Percentiles rank a stretch among this genome's conserved stretches.
Evolutionary conservation across 2,113 vertebrate species (phyloP).

Genomic region (Hylia prasina): DNA sequence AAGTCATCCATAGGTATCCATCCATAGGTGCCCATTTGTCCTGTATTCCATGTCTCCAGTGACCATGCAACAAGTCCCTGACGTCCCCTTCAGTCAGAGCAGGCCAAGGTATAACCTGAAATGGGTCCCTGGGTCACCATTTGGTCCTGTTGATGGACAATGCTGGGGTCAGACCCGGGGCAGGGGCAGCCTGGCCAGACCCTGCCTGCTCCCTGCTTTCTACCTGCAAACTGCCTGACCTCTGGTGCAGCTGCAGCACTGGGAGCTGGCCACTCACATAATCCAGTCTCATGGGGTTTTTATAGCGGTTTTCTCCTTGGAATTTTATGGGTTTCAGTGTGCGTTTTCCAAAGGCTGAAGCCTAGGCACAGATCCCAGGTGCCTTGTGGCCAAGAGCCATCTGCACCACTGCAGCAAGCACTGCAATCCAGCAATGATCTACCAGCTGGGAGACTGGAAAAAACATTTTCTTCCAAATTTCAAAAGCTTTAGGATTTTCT

Average conservation of each 20-base stretch:
- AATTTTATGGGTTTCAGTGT: background rate
- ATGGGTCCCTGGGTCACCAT: background rate
- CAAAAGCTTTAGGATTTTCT: background rate
- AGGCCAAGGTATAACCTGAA: background rate
- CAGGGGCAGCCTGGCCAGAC: background rate
- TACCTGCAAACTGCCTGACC: background rate
- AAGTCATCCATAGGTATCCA: background rate
- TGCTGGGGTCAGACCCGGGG: accelerated
- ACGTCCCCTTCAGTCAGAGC: background rate
- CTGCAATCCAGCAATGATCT: background rate
- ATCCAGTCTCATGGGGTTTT: accelerated
- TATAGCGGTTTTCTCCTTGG: background rate
- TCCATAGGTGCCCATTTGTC: background rate
- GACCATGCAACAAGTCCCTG: background rate
- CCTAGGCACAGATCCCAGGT: background rate
- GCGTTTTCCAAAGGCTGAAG: background rate
- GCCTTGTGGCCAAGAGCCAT: background rate
- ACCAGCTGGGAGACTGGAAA: background rate
- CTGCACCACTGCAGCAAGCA: background rate
- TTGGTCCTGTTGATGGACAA: background rate
- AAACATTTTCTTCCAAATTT: background rate
- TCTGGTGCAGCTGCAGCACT: background rate
- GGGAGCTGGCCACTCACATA: background rate
- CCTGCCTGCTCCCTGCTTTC: background rate
- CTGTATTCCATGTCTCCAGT: background rate